phyloP scores from a whole-genome alignment of 2,113 vertebrate genomes.

The Chloropsis hardwickii region DNA sequence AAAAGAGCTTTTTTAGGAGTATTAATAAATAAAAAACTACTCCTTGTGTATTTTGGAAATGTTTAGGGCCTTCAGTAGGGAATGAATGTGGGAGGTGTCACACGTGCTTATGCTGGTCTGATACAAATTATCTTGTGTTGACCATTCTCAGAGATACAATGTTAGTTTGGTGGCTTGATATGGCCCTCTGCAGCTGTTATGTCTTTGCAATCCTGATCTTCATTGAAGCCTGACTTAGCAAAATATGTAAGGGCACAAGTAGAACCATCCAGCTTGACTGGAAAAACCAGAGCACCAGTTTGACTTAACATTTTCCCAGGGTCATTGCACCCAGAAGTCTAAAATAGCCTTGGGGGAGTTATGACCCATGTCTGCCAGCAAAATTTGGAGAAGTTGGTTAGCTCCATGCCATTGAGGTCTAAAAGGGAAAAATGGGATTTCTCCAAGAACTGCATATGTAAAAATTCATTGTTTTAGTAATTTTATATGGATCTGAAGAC shows the following conservation, averaged over 20 bases:
- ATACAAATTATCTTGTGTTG: not conserved
- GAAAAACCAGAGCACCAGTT: not conserved
- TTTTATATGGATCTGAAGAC: not conserved
- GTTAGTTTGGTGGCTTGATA: not conserved
- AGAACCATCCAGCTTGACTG: slow-evolving; percentile 25
- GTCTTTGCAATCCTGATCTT: slow-evolving; percentile 15
- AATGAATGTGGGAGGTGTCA: not conserved
- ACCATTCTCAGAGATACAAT: not conserved
- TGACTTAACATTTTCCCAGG: not conserved
- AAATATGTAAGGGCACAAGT: not conserved
- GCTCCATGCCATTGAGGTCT: not conserved
- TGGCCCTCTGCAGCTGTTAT: not conserved
- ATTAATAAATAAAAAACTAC: not conserved
- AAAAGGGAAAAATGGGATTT: not conserved
- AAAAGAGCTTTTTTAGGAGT: not conserved
- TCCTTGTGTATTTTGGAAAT: not conserved
- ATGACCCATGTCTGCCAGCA: not conserved
- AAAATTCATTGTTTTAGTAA: not conserved
- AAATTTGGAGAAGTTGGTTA: not conserved
- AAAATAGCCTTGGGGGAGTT: not conserved
- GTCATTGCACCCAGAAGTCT: not conserved
- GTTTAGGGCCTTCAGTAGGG: not conserved
- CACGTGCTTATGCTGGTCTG: rapidly evolving
- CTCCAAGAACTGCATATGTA: not conserved
- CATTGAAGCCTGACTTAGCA: slow-evolving; percentile 5